Percentiles rank a stretch among this genome's conserved stretches.
Conservation (phyloP, 2,113 vertebrate genomes). For the Talpa occidentalis region DNA sequence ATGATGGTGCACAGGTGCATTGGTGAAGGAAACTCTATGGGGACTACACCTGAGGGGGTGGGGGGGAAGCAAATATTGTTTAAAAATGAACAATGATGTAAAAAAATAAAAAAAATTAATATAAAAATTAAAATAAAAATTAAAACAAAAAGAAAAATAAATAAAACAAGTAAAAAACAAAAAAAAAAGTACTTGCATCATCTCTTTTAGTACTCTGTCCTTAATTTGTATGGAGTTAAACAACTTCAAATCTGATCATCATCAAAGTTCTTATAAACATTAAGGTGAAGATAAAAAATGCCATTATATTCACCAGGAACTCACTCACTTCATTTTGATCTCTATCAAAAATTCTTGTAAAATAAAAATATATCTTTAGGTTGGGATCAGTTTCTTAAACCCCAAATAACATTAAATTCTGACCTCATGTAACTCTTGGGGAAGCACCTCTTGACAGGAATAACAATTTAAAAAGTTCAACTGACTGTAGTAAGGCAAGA, state of each 20-base stretch:
- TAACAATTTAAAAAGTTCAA: neutral
- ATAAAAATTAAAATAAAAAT: too few relatives aligned
- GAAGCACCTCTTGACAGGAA: neutral
- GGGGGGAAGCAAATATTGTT: too few relatives aligned
- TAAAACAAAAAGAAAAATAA: too few relatives aligned
- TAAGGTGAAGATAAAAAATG: slow-evolving; percentile 63
- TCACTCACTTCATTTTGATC: slow-evolving; percentile 54
- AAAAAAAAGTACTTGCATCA: neutral
- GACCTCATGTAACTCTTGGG: neutral
- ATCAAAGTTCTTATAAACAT: slow-evolving; percentile 43
- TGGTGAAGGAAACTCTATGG: too few relatives aligned
- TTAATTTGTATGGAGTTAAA: slow-evolving; percentile 28
- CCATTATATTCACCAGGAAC: neutral
- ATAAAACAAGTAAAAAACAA: too few relatives aligned
- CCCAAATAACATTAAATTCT: slow-evolving; percentile 11
- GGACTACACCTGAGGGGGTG: too few relatives aligned
- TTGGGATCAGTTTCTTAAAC: slow-evolving; percentile 17
- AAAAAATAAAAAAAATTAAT: too few relatives aligned
- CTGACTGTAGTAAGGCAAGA: neutral
- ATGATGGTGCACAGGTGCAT: too few relatives aligned
- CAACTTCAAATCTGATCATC: slow-evolving; percentile 38
- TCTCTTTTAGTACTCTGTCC: slow-evolving; percentile 22
- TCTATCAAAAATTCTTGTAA: slow-evolving; percentile 29
- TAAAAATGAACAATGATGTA: too few relatives aligned
- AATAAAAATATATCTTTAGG: slow-evolving; percentile 14